Evolutionary conservation across 92 coral and sea anemone species (phyloP), one percentile per base, ranked within the genome.

Genomic region (Heliopora coerulea): DNA sequence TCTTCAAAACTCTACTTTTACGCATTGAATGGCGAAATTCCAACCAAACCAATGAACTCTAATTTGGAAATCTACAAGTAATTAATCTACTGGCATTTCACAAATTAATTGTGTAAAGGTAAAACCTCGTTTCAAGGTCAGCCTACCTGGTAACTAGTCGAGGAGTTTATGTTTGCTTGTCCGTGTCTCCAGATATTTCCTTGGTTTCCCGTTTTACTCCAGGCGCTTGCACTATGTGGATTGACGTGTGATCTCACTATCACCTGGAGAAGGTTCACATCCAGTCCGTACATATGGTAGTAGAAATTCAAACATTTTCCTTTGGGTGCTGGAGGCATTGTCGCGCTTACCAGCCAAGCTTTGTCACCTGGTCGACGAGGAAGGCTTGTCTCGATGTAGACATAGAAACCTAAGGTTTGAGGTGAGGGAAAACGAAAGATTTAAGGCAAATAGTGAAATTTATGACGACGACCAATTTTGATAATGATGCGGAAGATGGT

Each of bases 231-330:
- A 23, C 98, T 96, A 15, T 83, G 23, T 0, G 86, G 62, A 24
- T 39, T 31, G 12, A 50, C 54, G 13, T 87, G 80, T 37, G 78
- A 72, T 80, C 85, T 90, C 44, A 88, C 82, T 46, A 83, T 85
- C 2, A 95, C 76, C n/a, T 90, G 86, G 68, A 95, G 54, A 17
- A 79, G 21, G 28, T 96, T 96, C 64, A 95, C 86, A 56, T 90
- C 85, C 20, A 56, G 63, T 24, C 99, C 99, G 37, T 80, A 77
- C 99, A 95, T 95, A 77, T 90, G 96, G 59, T 95, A 95, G 74
- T 82, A 95, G 72, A 95, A 95, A 84, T 95, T 90, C 54, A 95
- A 78, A 73, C 99, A 95, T 40, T 90, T 90, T 79, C 96, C 96
- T 17, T 72, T 81, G 1, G 83, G 87, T 13, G 99, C 89, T 27